Evolutionary conservation across 2,113 vertebrate species (phyloP).

Genomic region (Theristicus caerulescens): DNA sequence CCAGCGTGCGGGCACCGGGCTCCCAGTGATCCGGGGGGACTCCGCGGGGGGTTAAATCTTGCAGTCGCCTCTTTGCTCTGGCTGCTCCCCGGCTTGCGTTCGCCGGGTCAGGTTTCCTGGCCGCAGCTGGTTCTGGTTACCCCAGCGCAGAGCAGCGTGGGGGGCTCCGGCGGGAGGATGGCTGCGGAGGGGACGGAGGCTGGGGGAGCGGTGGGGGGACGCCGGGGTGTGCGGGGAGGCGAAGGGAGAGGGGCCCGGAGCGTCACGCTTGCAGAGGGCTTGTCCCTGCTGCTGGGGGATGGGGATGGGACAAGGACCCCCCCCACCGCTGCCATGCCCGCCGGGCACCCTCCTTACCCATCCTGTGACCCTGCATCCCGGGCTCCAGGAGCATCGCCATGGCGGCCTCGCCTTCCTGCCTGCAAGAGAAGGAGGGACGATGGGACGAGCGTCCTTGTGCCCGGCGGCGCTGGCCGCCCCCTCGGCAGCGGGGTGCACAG

Average conservation of each 20-base stretch:
- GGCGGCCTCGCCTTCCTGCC: neutral
- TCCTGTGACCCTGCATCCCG: neutral
- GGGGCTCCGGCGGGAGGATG: neutral
- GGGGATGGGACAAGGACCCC: no score
- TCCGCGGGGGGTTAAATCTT: neutral
- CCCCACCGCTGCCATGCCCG: neutral
- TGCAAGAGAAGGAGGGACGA: neutral
- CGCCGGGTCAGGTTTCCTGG: neutral
- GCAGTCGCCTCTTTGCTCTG: fast-evolving
- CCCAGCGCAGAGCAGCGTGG: fast-evolving
- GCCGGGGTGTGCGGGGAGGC: fast-evolving
- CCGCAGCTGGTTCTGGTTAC: neutral
- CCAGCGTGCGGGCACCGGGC: fast-evolving
- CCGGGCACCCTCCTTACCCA: neutral
- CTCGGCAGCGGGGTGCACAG: fast-evolving
- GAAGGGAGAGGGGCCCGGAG: neutral
- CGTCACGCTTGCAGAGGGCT: fast-evolving
- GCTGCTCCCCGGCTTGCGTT: neutral
- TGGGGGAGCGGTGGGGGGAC: neutral
- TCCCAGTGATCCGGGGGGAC: neutral
- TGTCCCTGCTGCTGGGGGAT: no score
- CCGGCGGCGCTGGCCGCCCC: neutral
- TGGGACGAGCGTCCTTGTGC: fast-evolving
- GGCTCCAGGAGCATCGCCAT: slow-evolving; percentile 53
- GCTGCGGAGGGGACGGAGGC: fast-evolving